A percentile compares a stretch with the other conserved stretches of the same genome.
These are phyloP conservation scores for Alviniconcha marisindica DNA, from an alignment of 1,140 invertebrate genomes.

Conservation along the genomic window DNA sequence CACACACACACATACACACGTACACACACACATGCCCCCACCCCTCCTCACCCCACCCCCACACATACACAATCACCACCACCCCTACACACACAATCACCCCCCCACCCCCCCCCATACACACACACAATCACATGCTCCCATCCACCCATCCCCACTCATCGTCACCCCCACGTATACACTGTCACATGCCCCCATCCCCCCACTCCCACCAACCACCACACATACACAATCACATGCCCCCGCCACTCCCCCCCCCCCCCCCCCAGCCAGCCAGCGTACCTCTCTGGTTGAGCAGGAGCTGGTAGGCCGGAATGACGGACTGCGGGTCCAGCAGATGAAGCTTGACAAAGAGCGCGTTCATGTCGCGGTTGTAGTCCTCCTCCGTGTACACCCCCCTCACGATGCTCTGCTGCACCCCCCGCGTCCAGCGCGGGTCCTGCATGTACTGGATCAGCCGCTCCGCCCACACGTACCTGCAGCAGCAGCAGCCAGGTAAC, in stretches of 20 bases:
- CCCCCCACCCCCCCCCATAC: not conserved
- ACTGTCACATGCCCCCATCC: not conserved
- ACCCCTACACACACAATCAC: not conserved
- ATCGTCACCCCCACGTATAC: not conserved
- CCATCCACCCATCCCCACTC: not conserved
- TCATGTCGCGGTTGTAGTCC: constrained; percentile 72
- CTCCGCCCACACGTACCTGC: constrained; percentile 67
- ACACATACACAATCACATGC: not conserved
- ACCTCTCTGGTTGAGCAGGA: constrained; percentile 68
- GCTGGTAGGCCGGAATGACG: constrained; percentile 71
- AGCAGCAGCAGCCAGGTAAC: not conserved
- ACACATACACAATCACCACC: too few species aligned
- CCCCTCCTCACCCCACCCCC: too few species aligned
- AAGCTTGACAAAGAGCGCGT: constrained; percentile 72
- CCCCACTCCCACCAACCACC: not conserved
- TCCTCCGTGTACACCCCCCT: constrained; percentile 62
- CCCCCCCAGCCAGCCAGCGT: not conserved
- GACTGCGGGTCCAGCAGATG: constrained; percentile 71
- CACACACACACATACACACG: too few species aligned
- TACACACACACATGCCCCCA: too few species aligned
- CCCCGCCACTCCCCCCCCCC: not conserved
- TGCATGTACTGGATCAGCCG: constrained; percentile 59
- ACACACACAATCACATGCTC: too few species aligned
- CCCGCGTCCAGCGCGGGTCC: constrained; percentile 65
- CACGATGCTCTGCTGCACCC: constrained; percentile 61